Conservation (phyloP, 2,113 vertebrate genomes). For the Scortum barcoo region DNA sequence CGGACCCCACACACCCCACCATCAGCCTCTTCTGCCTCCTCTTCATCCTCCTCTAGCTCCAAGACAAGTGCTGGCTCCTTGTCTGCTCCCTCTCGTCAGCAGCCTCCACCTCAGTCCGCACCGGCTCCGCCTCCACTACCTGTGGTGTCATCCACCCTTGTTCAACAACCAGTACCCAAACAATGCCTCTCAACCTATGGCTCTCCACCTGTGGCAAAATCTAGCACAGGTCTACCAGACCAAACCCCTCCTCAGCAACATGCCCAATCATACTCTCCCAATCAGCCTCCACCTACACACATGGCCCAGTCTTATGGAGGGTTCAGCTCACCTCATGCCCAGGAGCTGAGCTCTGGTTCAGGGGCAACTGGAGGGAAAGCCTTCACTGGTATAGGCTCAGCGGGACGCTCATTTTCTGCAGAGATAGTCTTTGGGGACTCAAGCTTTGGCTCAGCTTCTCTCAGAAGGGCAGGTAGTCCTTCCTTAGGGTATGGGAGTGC, state of each 20-base stretch:
- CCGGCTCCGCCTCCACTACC: constrained; percentile 70
- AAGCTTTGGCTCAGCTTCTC: constrained; percentile 76
- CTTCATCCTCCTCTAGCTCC: constrained; percentile 79
- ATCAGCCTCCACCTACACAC: constrained; percentile 79
- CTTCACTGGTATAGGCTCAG: constrained; percentile 74
- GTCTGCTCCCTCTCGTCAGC: constrained; percentile 78
- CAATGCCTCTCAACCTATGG: constrained; percentile 79
- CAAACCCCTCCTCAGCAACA: constrained; percentile 83
- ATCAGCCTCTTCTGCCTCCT: constrained; percentile 77
- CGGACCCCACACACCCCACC: constrained; percentile 78
- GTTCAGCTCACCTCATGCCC: constrained; percentile 85
- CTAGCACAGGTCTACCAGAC: constrained; percentile 85
- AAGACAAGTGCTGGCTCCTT: constrained; percentile 81
- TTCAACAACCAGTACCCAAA: constrained; percentile 72
- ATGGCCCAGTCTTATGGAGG: constrained; percentile 84
- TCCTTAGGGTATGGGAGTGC: constrained; percentile 84
- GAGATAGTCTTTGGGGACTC: constrained; percentile 85
- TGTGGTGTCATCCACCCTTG: constrained; percentile 70
- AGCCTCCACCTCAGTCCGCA: constrained; percentile 72
- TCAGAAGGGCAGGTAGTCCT: constrained; percentile 85
- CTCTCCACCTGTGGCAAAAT: constrained; percentile 81
- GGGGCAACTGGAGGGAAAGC: constrained; percentile 72
- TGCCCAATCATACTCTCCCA: constrained; percentile 83
- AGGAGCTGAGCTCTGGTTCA: constrained; percentile 84
- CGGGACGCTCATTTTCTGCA: constrained; percentile 85